Conservation (phyloP, 2,888 invertebrate genomes). For the Pinctada fucata region DNA sequence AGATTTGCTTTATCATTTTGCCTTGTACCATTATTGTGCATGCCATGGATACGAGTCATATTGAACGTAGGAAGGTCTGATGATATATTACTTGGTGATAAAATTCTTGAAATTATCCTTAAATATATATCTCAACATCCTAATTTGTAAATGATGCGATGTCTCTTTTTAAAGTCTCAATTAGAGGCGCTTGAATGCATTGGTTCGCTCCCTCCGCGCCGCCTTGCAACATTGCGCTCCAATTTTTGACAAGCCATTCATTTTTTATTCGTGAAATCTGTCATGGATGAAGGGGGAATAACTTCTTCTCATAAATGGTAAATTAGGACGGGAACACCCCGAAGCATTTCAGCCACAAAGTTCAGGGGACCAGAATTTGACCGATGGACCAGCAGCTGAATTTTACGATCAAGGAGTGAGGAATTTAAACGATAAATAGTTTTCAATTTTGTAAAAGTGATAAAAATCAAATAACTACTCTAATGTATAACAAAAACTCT, state of each 20-base stretch:
- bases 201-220: background rate
- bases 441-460: background rate
- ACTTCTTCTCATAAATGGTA: background rate
- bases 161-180: conserved; percentile 5
- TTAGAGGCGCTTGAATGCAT: background rate
- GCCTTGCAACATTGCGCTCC: background rate
- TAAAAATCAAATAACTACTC: background rate
- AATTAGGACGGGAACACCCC: background rate
- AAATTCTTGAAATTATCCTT: conserved; percentile 10
- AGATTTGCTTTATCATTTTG: background rate
- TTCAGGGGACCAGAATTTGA: no score
- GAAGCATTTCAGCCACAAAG: background rate
- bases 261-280: background rate
- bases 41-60: background rate
- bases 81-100: background rate
- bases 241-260: background rate
- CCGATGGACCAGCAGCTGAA: no score
- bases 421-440: no score
- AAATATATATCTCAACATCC: conserved; percentile 24
- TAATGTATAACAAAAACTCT: background rate
- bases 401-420: no score
- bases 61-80: background rate
- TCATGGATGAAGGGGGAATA: background rate
- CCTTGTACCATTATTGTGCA: background rate
- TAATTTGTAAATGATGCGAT: conserved; percentile 28